Percentiles rank a stretch among this genome's conserved stretches.
phyloP scores from a whole-genome alignment of 2,113 vertebrate genomes.

The Tachuris rubrigastra region DNA sequence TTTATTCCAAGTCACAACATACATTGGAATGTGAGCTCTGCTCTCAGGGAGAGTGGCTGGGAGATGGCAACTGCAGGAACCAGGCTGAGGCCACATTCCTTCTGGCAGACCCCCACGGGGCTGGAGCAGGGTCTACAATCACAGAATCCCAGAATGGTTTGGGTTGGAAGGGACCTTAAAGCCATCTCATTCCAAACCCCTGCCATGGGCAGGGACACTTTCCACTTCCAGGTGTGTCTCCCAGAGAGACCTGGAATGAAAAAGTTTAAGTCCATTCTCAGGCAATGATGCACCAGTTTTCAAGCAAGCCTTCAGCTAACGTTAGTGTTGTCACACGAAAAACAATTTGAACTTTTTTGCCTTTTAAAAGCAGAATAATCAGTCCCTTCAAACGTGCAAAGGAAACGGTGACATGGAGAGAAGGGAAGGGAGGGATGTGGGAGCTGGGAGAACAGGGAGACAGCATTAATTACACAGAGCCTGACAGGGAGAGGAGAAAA shows the following conservation, averaged over 20 bases:
- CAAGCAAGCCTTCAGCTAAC: neutral
- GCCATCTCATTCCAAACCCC: neutral
- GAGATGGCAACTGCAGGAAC: neutral
- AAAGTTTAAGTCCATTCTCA: neutral
- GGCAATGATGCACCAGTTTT: neutral
- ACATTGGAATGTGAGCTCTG: fast-evolving
- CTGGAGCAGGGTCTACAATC: neutral
- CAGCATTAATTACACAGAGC: conserved; percentile 13
- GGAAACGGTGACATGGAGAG: neutral
- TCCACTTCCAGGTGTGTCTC: fast-evolving
- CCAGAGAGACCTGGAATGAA: fast-evolving
- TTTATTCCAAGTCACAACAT: neutral
- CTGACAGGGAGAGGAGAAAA: conserved; percentile 15
- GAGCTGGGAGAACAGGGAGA: neutral
- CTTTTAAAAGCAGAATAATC: neutral
- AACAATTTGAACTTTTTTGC: neutral
- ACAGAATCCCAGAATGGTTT: too few species aligned
- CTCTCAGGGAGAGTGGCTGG: neutral
- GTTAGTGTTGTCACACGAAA: neutral
- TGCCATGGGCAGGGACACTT: neutral
- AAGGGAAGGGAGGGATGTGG: neutral
- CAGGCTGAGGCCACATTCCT: neutral
- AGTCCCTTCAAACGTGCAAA: neutral
- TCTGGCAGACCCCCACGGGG: fast-evolving
- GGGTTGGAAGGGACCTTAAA: neutral